Conservation (phyloP, 2,888 invertebrate genomes). For the Cecidostiba fungosa region DNA sequence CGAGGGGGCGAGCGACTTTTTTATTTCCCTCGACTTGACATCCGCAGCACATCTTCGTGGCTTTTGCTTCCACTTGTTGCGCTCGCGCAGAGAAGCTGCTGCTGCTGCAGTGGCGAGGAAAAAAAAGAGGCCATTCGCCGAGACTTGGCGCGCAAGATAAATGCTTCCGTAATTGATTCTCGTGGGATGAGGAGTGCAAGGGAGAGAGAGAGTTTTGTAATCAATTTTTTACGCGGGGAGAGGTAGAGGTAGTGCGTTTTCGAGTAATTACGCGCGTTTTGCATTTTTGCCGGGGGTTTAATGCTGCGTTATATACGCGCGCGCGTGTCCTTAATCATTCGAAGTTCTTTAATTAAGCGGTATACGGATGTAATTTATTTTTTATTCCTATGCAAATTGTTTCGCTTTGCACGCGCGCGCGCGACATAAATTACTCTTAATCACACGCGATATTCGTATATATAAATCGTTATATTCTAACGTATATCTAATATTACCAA, state of each 20-base stretch:
- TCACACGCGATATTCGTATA: background rate
- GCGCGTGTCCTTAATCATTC: background rate
- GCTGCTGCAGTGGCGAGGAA: constrained; percentile 9
- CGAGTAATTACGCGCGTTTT: constrained; percentile 37
- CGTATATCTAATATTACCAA: background rate
- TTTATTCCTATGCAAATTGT: background rate
- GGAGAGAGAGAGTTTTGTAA: constrained; percentile 27
- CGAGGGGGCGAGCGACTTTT: constrained; percentile 76
- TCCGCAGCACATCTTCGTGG: constrained; percentile 63
- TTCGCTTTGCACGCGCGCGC: background rate
- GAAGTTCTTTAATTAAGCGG: background rate
- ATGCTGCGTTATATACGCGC: background rate
- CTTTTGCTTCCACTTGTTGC: constrained; percentile 73
- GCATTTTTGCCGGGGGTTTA: background rate
- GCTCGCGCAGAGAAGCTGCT: constrained; percentile 49
- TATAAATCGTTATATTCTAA: background rate
- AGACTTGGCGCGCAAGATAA: constrained; percentile 47
- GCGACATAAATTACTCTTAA: background rate
- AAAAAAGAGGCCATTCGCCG: constrained; percentile 29
- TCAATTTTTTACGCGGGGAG: constrained; percentile 50
- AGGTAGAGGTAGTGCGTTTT: background rate
- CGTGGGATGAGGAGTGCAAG: constrained; percentile 19
- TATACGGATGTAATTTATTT: background rate
- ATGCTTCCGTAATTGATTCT: constrained; percentile 63
- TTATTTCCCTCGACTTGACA: constrained; percentile 79